Evolutionary conservation across 92 coral and sea anemone genomes (phyloP), one percentile per base, ranked within the genome.

Genomic region (Porites cylindrica): DNA sequence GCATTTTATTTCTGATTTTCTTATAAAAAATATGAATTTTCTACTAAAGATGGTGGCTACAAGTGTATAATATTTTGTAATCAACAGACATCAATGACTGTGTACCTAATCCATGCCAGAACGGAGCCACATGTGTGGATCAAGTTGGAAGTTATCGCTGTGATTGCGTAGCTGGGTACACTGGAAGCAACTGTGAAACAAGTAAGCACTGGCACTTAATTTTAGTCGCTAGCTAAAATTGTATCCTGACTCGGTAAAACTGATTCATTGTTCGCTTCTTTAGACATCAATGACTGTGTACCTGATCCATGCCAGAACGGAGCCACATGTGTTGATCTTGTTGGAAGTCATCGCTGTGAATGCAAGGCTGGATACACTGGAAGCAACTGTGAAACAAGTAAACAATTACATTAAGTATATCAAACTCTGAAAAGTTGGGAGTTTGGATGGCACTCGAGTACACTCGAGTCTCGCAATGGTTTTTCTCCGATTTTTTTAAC

Each of bases 281-380:
- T 47, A 93, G 96, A 93, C 88, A 88, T 84, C 19, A 76, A 93
- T 38, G 90, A 68, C 7, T 21, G n/a, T 10, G 10, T 29, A 1
- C 51, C 14, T 8, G 54, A 20, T 13, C 65, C 80, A 19, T 75
- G 79, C 16, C 26, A 75, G 64, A 75, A 75, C 17, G 47, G 66
- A 1, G 79, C 9, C 8, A 58, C 12, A 13, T 75, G 66, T 75
- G 60, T 87, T 1, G 90, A 93, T 70, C 82, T 92, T 47, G 89
- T 88, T 85, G 90, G 89, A 38, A 83, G 92, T 1, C 89, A 85
- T 72, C 69, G 88, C 29, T 93, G 96, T 69, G 83, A 88, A 12
- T 93, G 96, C 58, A 90, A 81, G 6, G 66, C 84, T 20, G 96
- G 96, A 21, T 93, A 65, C 70, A 69, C 70, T 12, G 94, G 94